Base-by-base conservation (phyloP, 2,113 vertebrate genomes). In the Stomatorhinus ivindoensis region DNA sequence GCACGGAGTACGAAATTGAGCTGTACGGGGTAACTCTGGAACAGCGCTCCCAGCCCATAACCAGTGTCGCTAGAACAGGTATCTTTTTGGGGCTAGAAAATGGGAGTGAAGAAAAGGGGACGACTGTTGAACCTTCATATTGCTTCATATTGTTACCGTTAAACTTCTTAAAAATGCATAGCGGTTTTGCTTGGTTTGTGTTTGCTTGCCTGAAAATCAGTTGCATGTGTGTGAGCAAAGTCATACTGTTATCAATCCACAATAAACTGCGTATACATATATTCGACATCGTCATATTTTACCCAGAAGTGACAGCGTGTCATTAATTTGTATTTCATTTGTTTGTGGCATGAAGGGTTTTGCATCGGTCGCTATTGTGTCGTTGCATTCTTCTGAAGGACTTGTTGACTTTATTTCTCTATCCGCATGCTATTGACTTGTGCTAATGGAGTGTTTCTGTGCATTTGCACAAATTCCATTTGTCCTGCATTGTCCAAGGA, bases 1-100 rank as follows among this genome's bases (percentile, higher is more conserved):
- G 97, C 90, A 98, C 97, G 0, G 96, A 97, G 91, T 99, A 99
- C 85, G 96, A 98, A 93, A 96, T 99, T 90, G 97, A 98, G 92
- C 96, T 99, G 92, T 97, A 97, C 88, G 97, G 98, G 92, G 13
- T 97, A 94, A 94, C 96, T 76, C 92, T 95, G 94, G 97, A 97
- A 95, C 96, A 93, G 4, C 97, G 96, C 83, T 98, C 98, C 89
- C 97, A 98, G 47, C 96, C 98, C 0, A 65, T 98, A 92, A 96
- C 93, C 89, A 92, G 96, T 80, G 89, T 96, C 90, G 97, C 96
- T 92, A 96, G 95, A 92, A 99, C 98, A 99, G 98, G 98, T 99
- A 98, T 87, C 85, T 35, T 83, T 46, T 39, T 24, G 24, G 4
- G 19, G 73, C 86, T 83, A 48, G 51, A 83, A 53, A 83, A 80